A percentile compares a stretch with the other conserved stretches of the same genome.
Evolutionary conservation across 2,797 vertebrate genomes (phyloP).

Genomic region (Sarcoramphus papa): DNA sequence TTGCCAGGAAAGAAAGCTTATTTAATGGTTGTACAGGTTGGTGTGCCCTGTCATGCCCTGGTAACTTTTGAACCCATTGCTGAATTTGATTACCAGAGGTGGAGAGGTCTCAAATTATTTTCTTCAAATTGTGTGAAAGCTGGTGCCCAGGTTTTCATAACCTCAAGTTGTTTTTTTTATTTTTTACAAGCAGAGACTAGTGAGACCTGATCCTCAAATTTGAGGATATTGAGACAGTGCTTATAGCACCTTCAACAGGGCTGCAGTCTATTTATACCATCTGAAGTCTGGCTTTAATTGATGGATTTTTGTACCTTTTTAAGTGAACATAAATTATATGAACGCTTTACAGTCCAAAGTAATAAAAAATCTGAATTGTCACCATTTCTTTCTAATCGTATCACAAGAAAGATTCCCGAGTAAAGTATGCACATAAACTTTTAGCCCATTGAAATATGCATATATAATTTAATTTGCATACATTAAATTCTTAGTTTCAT

Average conservation of each 20-base stretch:
- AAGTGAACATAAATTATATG: constrained; percentile 42
- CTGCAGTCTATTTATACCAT: background rate
- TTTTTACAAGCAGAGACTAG: background rate
- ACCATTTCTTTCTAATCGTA: constrained; percentile 31
- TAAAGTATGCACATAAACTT: constrained; percentile 61
- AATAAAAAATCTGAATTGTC: constrained; percentile 51
- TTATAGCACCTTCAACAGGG: background rate
- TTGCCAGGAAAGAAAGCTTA: background rate
- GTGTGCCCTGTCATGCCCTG: background rate
- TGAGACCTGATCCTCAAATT: background rate
- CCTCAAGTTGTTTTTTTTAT: background rate
- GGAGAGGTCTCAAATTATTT: background rate
- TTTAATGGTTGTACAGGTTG: background rate
- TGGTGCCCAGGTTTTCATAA: background rate
- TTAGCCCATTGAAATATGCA: constrained; percentile 57
- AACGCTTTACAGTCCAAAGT: constrained; percentile 14
- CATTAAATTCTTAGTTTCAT: constrained; percentile 63
- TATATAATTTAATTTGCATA: constrained; percentile 71
- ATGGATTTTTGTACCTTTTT: constrained; percentile 24
- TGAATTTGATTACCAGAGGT: background rate
- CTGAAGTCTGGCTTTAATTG: background rate
- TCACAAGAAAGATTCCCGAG: constrained; percentile 23
- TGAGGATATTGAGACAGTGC: background rate
- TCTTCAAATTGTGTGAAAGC: background rate
- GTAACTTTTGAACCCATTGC: background rate